These are phyloP conservation scores for Stegophylla sp. DNA, from an alignment of 2,888 invertebrate genomes.

Conservation along the genomic window DNA sequence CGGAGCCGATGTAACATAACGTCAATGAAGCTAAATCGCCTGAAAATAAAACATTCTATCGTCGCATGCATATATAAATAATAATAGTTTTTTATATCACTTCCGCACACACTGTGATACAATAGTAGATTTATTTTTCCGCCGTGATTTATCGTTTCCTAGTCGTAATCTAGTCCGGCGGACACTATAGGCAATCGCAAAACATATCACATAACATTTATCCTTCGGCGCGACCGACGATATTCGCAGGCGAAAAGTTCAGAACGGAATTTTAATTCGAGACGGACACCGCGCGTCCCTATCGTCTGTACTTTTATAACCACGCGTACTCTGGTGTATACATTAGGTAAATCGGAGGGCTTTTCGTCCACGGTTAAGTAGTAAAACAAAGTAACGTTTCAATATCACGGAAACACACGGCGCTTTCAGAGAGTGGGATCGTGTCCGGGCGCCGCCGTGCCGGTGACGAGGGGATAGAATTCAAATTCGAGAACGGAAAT, in stretches of 20 bases:
- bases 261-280: not conserved
- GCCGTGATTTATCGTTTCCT: constrained; percentile 26
- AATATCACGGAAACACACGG: not conserved
- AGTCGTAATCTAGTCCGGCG: not conserved
- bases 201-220: not conserved
- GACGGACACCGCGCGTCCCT: not conserved
- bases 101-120: not conserved
- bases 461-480: not conserved
- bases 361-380: not conserved
- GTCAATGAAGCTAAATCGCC: constrained; percentile 47
- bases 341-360: not conserved
- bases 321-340: not conserved
- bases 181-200: not conserved
- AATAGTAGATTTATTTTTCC: too few relatives aligned
- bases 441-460: not conserved
- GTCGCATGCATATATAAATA: not conserved
- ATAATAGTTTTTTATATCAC: constrained; percentile 28
- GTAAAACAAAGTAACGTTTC: not conserved
- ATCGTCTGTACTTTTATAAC: not conserved
- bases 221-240: not conserved
- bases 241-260: not conserved
- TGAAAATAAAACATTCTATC: constrained; percentile 41
- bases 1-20: constrained; percentile 30
- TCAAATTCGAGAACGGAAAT: constrained; percentile 25
- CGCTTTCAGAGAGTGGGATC: not conserved